Evolutionary conservation across 2,113 vertebrate species (phyloP).

Genomic region (Pantherophis guttatus): DNA sequence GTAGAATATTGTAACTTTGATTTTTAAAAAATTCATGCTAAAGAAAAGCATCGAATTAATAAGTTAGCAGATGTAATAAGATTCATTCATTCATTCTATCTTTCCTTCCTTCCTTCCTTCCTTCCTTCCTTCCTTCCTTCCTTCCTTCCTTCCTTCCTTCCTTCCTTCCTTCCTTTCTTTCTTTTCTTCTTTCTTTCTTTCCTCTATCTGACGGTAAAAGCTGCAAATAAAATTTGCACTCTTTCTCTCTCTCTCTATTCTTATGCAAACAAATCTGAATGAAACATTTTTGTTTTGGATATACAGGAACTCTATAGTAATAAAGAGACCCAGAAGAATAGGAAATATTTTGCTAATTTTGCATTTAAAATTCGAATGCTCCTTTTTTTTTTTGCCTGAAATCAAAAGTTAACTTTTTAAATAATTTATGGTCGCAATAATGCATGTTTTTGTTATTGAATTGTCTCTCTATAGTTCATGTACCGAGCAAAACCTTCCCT

Average conservation of each 20-base stretch:
- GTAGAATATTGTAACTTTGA: conserved; percentile 46
- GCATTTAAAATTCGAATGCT: conserved; percentile 64
- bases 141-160: too few relatives aligned
- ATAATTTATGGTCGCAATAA: conserved; percentile 78
- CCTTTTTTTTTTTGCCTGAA: conserved; percentile 56
- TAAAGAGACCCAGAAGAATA: conserved; percentile 40
- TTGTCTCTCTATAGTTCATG: conserved; percentile 66
- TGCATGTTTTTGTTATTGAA: conserved; percentile 71
- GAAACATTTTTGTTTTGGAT: not conserved
- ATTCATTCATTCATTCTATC: conserved; percentile 47
- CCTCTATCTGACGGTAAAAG: not conserved
- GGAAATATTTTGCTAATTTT: conserved; percentile 63
- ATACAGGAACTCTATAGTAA: conserved; percentile 21
- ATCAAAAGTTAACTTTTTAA: conserved; percentile 71
- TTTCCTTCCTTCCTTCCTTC: too few relatives aligned
- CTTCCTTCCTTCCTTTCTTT: not conserved
- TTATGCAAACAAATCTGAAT: not conserved
- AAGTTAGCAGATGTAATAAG: conserved; percentile 86
- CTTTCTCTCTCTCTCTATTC: not conserved
- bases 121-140: too few relatives aligned
- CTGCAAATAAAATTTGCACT: not conserved
- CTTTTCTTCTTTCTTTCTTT: not conserved
- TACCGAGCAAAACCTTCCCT: conserved; percentile 72
- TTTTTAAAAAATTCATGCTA: conserved; percentile 58
- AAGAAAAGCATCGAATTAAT: conserved; percentile 68